Conservation (phyloP, 2,113 vertebrate genomes). For the Platichthys flesus region DNA sequence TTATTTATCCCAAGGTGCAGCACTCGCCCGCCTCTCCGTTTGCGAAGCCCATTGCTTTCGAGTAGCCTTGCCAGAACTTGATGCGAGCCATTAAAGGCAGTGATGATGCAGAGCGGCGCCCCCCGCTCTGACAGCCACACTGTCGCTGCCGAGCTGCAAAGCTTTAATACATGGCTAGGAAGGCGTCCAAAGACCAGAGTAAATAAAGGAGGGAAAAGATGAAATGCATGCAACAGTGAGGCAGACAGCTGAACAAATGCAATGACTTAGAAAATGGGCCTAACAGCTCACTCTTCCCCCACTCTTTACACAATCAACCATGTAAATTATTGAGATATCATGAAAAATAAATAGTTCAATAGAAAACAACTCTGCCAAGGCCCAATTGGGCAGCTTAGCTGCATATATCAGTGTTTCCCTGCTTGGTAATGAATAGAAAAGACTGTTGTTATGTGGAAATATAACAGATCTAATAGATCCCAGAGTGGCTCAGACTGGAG, state of each 20-base stretch:
- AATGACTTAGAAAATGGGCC: constrained; percentile 76
- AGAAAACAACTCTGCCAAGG: constrained; percentile 57
- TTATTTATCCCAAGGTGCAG: constrained; percentile 60
- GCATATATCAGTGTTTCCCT: constrained; percentile 52
- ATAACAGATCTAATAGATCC: background rate
- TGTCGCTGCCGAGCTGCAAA: constrained; percentile 69
- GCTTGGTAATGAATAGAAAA: constrained; percentile 46
- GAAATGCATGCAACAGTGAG: constrained; percentile 72
- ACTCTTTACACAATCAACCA: constrained; percentile 75
- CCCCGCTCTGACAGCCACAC: constrained; percentile 62
- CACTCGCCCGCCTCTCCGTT: constrained; percentile 56
- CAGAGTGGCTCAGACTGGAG: background rate
- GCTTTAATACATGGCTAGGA: constrained; percentile 76
- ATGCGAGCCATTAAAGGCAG: constrained; percentile 71
- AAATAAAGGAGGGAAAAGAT: constrained; percentile 76
- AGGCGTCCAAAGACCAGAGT: constrained; percentile 75
- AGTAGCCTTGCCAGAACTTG: constrained; percentile 74
- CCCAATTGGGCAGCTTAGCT: constrained; percentile 73
- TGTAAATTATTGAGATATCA: constrained; percentile 79
- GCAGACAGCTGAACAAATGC: constrained; percentile 82
- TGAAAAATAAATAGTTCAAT: constrained; percentile 78
- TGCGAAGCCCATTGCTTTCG: constrained; percentile 61
- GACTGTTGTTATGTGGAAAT: constrained; percentile 42
- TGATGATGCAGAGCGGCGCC: constrained; percentile 55
- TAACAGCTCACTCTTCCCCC: constrained; percentile 57